Conservation (phyloP, 2,113 vertebrate genomes). For the Scalopus aquaticus region DNA sequence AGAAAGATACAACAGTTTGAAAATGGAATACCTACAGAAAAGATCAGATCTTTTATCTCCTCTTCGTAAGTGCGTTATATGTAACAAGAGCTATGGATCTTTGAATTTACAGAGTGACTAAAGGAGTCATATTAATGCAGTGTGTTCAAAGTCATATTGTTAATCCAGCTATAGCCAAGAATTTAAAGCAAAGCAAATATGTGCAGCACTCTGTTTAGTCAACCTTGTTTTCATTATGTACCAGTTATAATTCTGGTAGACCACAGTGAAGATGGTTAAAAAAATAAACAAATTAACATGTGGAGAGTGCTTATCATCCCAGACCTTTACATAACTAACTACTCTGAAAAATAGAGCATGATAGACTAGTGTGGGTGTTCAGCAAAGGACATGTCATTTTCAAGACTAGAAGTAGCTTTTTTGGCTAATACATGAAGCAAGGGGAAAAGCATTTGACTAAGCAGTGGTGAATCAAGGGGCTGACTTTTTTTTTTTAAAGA, state of each 20-base stretch:
- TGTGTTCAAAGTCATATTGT: accelerated
- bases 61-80: constrained; percentile 87
- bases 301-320: neutral
- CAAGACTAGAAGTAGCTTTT: too few species aligned
- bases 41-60: constrained; percentile 92
- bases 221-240: neutral
- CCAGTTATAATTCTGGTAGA: neutral
- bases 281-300: neutral
- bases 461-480: neutral
- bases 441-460: neutral
- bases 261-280: neutral
- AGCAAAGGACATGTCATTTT: neutral
- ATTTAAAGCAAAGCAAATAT: neutral
- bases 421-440: neutral
- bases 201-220: neutral
- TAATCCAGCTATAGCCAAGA: neutral
- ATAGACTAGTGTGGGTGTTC: neutral
- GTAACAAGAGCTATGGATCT: neutral
- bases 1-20: constrained; percentile 91
- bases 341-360: neutral
- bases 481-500: too few species aligned
- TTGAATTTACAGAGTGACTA: neutral
- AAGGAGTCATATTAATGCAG: neutral
- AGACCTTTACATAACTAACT: neutral
- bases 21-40: constrained; percentile 94